phyloP scores from a whole-genome alignment of 2,888 invertebrate genomes.

The Rapana venosa region DNA sequence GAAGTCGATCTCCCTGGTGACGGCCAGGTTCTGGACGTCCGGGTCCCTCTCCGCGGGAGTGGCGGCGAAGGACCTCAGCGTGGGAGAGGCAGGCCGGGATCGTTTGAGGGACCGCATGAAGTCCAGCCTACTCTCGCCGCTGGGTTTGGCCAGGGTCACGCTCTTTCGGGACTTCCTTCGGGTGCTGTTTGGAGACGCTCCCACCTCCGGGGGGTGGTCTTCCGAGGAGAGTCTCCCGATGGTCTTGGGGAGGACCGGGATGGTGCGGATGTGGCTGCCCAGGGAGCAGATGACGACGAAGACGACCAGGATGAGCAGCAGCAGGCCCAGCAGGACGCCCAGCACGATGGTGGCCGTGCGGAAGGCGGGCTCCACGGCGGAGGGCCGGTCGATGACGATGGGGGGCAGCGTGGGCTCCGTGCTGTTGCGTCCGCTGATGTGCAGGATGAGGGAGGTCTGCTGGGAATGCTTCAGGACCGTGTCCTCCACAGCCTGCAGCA shows the following conservation, averaged over 20 bases:
- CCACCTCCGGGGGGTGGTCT: background rate
- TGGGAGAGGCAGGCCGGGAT: background rate
- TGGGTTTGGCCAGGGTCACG: background rate
- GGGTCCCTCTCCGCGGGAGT: background rate
- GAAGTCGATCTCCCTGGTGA: slow-evolving; percentile 14
- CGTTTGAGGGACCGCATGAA: slow-evolving; percentile 7
- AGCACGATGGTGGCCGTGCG: slow-evolving; percentile 37
- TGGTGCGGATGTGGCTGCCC: background rate
- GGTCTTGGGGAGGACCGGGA: slow-evolving; percentile 30
- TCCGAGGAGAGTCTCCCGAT: slow-evolving; percentile 18
- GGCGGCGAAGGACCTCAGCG: background rate
- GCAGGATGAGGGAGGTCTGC: slow-evolving; percentile 18
- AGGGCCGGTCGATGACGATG: too few relatives aligned
- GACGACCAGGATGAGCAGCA: slow-evolving; percentile 24
- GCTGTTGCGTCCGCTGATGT: slow-evolving; percentile 8
- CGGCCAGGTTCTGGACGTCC: slow-evolving; percentile 6
- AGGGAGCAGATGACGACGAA: slow-evolving; percentile 26
- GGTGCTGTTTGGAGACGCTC: background rate
- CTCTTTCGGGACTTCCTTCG: background rate
- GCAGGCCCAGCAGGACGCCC: slow-evolving; percentile 19
- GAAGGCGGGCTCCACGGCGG: background rate
- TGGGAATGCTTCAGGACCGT: background rate
- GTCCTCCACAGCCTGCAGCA: slow-evolving; percentile 24
- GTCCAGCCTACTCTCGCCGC: background rate
- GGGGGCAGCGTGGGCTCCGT: slow-evolving; percentile 13